Percentiles rank a stretch among this genome's conserved stretches.
phyloP scores from a whole-genome alignment of 2,113 vertebrate species.

The Gopherus flavomarginatus region DNA sequence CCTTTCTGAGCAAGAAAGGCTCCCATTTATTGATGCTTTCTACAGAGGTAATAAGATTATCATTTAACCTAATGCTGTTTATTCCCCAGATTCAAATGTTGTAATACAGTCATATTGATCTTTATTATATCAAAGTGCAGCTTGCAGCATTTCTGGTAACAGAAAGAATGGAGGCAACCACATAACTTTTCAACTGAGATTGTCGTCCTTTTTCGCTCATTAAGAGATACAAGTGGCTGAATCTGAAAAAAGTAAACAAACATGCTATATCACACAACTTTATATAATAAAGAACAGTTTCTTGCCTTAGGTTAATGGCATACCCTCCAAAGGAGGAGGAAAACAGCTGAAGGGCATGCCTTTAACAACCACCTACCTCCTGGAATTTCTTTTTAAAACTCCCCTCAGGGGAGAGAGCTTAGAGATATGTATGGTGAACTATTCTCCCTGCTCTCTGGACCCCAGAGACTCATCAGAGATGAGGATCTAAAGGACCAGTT shows the following conservation, averaged over 20 bases:
- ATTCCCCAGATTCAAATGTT: constrained; percentile 65
- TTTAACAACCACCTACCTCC: constrained; percentile 30
- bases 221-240: neutral
- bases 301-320: neutral
- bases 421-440: constrained; percentile 23
- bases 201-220: neutral
- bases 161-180: neutral
- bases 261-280: neutral
- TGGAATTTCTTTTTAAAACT: constrained; percentile 22
- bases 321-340: neutral
- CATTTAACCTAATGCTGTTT: constrained; percentile 67
- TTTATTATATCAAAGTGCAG: constrained; percentile 29
- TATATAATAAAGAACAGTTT: neutral
- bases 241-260: neutral
- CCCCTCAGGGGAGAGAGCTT: constrained; percentile 8
- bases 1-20: constrained; percentile 35
- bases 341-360: too few relatives aligned
- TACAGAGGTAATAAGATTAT: constrained; percentile 70
- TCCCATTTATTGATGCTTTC: constrained; percentile 64
- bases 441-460: neutral
- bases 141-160: neutral
- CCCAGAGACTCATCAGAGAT: constrained; percentile 7
- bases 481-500: neutral
- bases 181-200: neutral
- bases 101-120: constrained; percentile 68